These are phyloP conservation scores for Amniataba percoides DNA, from an alignment of 2,797 vertebrate genomes.

Conservation along the genomic window DNA sequence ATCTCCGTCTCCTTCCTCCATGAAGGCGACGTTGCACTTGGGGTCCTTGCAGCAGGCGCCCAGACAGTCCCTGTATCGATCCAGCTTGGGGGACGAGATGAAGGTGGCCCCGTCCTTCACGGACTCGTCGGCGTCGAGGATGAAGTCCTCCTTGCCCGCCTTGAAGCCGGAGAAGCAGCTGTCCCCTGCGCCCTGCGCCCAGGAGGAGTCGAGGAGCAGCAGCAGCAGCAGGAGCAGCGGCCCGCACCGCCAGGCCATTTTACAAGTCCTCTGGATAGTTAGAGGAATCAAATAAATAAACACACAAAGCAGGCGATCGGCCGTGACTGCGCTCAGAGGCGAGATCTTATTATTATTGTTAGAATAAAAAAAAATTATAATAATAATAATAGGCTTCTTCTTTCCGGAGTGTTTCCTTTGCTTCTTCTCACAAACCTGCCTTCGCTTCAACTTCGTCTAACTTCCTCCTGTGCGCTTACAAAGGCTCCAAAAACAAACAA, in stretches of 20 bases:
- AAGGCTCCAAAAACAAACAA: accelerated
- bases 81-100: slow-evolving; percentile 82
- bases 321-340: neutral
- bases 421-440: neutral
- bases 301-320: neutral
- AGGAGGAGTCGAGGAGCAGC: neutral
- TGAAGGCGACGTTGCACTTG: slow-evolving; percentile 91
- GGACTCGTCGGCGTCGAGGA: slow-evolving; percentile 90
- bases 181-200: slow-evolving; percentile 50
- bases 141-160: slow-evolving; percentile 85
- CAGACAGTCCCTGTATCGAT: slow-evolving; percentile 86
- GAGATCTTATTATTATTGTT: neutral
- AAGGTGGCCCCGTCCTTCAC: slow-evolving; percentile 92
- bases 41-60: slow-evolving; percentile 88
- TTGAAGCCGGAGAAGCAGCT: slow-evolving; percentile 85
- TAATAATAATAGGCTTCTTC: too few relatives aligned
- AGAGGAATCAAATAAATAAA: slow-evolving; percentile 12
- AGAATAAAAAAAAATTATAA: slow-evolving; percentile 6
- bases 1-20: slow-evolving; percentile 77
- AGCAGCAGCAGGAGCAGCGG: slow-evolving; percentile 63
- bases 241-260: slow-evolving; percentile 49
- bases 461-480: neutral
- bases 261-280: neutral
- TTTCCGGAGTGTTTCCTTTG: neutral
- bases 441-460: neutral